phyloP scores from a whole-genome alignment of 2,888 invertebrate genomes.

The Netelia inedita region DNA sequence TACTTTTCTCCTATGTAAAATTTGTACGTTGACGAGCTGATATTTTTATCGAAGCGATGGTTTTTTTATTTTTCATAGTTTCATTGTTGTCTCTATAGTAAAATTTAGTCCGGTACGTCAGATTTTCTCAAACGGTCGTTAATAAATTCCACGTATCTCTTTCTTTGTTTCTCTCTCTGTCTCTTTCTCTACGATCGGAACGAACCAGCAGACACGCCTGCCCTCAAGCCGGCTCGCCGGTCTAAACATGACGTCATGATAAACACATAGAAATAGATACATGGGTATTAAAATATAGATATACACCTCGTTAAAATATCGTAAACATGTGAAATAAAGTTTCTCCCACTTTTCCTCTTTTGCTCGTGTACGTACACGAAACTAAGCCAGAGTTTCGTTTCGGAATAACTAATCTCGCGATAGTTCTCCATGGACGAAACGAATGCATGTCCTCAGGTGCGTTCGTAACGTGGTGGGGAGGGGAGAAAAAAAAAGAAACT shows the following conservation, averaged over 20 bases:
- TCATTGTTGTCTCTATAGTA: too few species aligned
- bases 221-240: conserved; percentile 42
- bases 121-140: too few species aligned
- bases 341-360: background rate
- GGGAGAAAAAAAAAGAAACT: conserved; percentile 30
- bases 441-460: conserved; percentile 57
- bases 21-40: too few species aligned
- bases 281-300: background rate
- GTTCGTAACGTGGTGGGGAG: background rate
- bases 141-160: too few species aligned
- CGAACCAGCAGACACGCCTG: conserved; percentile 33
- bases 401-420: conserved; percentile 3
- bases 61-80: too few species aligned
- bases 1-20: too few species aligned
- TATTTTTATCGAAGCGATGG: too few species aligned
- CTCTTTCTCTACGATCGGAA: background rate
- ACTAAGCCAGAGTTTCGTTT: conserved; percentile 5
- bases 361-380: background rate
- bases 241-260: conserved; percentile 46
- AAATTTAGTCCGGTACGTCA: too few species aligned
- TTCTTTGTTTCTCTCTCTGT: background rate
- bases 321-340: conserved; percentile 11
- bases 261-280: conserved; percentile 47
- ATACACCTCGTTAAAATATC: background rate
- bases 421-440: background rate